Base-by-base conservation (phyloP, 2,113 vertebrate genomes). In the Leptodactylus fuscus region DNA sequence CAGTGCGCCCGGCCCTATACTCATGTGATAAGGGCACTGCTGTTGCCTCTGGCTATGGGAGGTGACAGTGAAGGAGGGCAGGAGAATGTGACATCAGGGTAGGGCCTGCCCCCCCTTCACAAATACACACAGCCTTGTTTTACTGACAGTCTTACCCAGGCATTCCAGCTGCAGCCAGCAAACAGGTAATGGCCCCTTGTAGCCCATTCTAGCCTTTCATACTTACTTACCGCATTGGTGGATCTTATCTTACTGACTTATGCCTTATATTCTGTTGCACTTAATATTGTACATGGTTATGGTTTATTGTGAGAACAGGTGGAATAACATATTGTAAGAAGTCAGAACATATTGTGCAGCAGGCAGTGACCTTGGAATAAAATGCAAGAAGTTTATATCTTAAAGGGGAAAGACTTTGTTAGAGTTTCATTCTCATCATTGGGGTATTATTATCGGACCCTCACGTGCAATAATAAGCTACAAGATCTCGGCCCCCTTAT, bases 1-100 rank as follows among this genome's bases (percentile, higher is more conserved):
- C 15, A 58, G 16, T 62, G 16, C 77, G 82, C 70, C 82, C 55
- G 48, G 82, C 82, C 82, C 73, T 49, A 13, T 36, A 12, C 44
- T 76, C 83, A 85, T 85, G 83, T 85, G 83, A 85, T 85, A 62
- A 79, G 75, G 76, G 48, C 75, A 55, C 22, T 32, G 75, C 18
- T 70, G 82, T 75, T 70, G 36, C 83, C 83, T 49, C 5, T 27
- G 44, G 73, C 82, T 67, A 67, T 85, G 74, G 83, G 83, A 85
- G 48, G 48, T 73, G 60, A 51, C 80, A 20, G 36, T 8, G 16
- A 65, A 29, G 51, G 44, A 75, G 53, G 71, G 48, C 53, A 36
- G 58, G 29, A 77, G 36, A 65, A 79, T 79, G 83, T 85, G 83
- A 79, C 83, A 85, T 7, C 24, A 55, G 62, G 76, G 83, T 9